Base-by-base conservation (phyloP, 2,797 vertebrate species). In the Pogonophryne albipinna region DNA sequence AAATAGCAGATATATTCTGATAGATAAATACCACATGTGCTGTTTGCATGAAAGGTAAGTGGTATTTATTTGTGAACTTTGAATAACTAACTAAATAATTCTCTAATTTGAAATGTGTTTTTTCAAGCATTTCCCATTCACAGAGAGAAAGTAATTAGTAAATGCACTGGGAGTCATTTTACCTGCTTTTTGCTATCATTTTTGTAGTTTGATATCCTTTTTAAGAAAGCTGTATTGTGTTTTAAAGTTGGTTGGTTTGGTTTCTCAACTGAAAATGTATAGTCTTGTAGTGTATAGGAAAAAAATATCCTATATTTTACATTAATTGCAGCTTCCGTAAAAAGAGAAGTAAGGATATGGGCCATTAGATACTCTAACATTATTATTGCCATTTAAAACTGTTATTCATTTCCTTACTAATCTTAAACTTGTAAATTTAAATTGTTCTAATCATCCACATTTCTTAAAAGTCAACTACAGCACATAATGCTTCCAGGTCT, bases 391-490 rank as follows among this genome's bases (percentile, higher is more conserved):
- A 38, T 38, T 38, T 38, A 38, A 38, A 38, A 38, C 34, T 6
- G 13, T 57, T 42, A 31, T 47, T 59, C 0, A 6, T 10, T 73
- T 51, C 70, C 56, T 47, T 55, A 60, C 10, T n/a, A 50, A 65
- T 68, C 50, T n/a, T 49, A 23, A 67, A 15, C 20, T 66, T 58
- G n/a, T n/a, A 69, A 13, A 45, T 73, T 52, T 13, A 69, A 71
- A 74, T 77, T 27, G n/a, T 75, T 81, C 57, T 61, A 73, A 71
- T 62, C 27, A 31, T 27, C 57, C 51, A 56, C 2, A 42, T 67
- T 65, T 83, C 16, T 13, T 42, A 61, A 66, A 41, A 55, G 59
- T 78, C 42, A 50, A 47, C 51, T 16, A 0, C 38, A 44, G 14
- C 19, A 9, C 17, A 53, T 59, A 59, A 56, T 49, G 27, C 53